These are phyloP conservation scores for Neodon shergylaensis DNA, from an alignment of 2,113 vertebrate species.

Conservation along the genomic window DNA sequence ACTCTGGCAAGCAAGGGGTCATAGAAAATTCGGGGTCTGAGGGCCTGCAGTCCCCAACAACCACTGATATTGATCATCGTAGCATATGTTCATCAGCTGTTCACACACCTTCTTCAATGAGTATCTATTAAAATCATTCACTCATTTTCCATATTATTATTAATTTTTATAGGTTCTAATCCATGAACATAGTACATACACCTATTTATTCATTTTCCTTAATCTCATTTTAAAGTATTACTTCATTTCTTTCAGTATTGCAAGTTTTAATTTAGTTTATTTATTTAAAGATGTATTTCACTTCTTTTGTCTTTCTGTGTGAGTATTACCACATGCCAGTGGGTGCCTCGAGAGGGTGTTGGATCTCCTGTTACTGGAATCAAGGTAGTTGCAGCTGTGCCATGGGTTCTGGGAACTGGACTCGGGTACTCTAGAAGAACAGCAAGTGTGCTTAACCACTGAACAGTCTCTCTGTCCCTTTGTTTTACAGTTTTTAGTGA, in stretches of 20 bases:
- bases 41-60: neutral
- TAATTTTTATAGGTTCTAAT: conserved; percentile 1
- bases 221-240: neutral
- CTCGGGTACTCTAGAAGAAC: neutral
- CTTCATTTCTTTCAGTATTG: neutral
- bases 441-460: neutral
- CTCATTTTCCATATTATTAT: neutral
- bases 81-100: neutral
- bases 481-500: neutral
- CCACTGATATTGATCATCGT: neutral
- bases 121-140: neutral
- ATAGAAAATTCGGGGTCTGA: too few species aligned
- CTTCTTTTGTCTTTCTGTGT: neutral
- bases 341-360: neutral
- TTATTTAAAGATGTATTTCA: neutral
- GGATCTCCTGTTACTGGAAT: neutral
- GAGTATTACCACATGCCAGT: neutral
- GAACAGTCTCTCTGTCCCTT: neutral
- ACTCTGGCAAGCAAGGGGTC: too few species aligned
- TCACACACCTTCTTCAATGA: neutral
- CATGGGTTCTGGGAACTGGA: too few species aligned
- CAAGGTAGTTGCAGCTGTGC: neutral
- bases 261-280: neutral
- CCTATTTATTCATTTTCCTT: neutral
- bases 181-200: neutral